A percentile compares a stretch with the other conserved stretches of the same genome.
phyloP scores from a whole-genome alignment of 2,113 vertebrate species.

The Cryptomyrus ogoouensis region DNA sequence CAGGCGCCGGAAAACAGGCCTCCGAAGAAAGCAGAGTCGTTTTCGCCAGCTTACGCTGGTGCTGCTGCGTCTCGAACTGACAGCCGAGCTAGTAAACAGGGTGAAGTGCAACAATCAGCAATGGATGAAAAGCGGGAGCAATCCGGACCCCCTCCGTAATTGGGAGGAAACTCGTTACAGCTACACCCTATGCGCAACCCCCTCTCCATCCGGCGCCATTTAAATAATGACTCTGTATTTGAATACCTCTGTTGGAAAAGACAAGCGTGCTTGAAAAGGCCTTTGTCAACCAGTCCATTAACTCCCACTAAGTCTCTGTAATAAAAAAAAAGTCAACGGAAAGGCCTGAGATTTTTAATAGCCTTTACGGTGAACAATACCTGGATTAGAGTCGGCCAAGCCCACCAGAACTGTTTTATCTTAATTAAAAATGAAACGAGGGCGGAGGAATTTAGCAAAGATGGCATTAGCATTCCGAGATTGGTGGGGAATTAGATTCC shows the following conservation, averaged over 20 bases:
- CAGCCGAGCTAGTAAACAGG: not conserved
- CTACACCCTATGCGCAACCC: not conserved
- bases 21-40: not conserved
- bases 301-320: conserved; percentile 31
- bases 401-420: conserved; percentile 39
- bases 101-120: not conserved
- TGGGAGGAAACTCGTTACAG: not conserved
- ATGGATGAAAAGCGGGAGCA: not conserved
- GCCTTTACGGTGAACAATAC: conserved; percentile 46
- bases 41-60: not conserved
- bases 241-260: conserved; percentile 22
- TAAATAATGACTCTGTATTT: conserved; percentile 12
- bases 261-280: conserved; percentile 25
- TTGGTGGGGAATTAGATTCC: conserved; percentile 35
- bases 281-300: conserved; percentile 42
- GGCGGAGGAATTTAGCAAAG: conserved; percentile 43
- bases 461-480: conserved; percentile 39
- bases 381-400: conserved; percentile 42
- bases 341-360: conserved; percentile 45
- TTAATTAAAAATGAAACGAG: conserved; percentile 51
- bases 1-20: not conserved
- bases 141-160: not conserved
- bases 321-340: conserved; percentile 34
- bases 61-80: not conserved
- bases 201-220: not conserved